phyloP scores from a whole-genome alignment of 2,113 vertebrate genomes.

The Callocephalon fimbriatum region DNA sequence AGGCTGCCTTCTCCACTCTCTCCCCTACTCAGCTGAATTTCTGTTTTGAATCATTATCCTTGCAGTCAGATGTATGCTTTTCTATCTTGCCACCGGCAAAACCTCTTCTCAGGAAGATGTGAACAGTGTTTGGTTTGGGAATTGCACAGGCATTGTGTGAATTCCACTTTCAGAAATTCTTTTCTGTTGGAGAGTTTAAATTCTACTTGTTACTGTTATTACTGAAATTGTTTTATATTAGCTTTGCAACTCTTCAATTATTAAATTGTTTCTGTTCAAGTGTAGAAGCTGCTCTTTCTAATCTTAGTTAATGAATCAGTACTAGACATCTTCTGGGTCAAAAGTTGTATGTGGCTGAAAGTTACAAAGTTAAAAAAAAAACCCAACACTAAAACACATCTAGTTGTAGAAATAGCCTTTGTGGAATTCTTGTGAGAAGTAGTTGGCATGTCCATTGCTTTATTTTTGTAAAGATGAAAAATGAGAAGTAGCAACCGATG shows the following conservation, averaged over 20 bases:
- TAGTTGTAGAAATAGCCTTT: not conserved
- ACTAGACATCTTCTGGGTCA: not conserved
- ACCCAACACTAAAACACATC: fast-evolving
- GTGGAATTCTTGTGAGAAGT: not conserved
- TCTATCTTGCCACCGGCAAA: not conserved
- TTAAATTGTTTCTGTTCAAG: not conserved
- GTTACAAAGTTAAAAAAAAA: not conserved
- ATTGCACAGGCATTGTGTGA: fast-evolving
- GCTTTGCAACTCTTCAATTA: not conserved
- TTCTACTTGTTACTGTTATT: fast-evolving
- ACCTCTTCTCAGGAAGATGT: not conserved
- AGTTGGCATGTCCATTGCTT: not conserved
- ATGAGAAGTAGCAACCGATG: not conserved
- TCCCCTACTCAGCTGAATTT: not conserved
- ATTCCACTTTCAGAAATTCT: not conserved
- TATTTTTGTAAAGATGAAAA: not conserved
- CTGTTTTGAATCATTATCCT: not conserved
- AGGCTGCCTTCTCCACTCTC: not conserved
- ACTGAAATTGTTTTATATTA: not conserved
- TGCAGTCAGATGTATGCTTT: not conserved
- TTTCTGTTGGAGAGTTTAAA: not conserved
- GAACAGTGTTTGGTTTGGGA: not conserved
- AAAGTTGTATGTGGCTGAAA: not conserved
- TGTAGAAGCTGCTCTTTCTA: not conserved
- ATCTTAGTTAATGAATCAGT: not conserved